Percentiles rank a stretch among this genome's conserved stretches.
Conservation (phyloP, 1,140 invertebrate species). For the Phocides pigmalion region DNA sequence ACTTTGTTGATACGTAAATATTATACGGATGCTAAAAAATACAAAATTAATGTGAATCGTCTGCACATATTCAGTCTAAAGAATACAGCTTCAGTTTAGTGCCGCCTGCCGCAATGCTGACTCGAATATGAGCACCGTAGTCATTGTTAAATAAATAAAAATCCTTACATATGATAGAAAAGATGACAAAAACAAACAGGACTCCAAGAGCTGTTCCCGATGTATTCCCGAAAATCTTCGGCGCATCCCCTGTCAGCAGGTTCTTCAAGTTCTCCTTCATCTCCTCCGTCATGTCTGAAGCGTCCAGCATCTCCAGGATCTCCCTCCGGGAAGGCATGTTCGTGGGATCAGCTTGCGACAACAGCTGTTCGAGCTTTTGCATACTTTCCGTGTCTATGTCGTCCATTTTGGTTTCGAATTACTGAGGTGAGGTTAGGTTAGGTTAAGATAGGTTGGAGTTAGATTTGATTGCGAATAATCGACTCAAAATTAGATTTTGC, state of each 20-base stretch:
- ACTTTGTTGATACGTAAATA: too few relatives aligned
- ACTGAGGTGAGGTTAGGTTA: neutral
- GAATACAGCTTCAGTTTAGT: too few relatives aligned
- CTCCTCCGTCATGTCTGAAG: conserved; percentile 82
- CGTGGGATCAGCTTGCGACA: conserved; percentile 49
- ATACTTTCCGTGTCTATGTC: conserved; percentile 61
- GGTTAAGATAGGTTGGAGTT: neutral
- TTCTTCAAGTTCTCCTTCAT: conserved; percentile 80
- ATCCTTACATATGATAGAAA: conserved; percentile 62
- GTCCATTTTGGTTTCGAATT: conserved; percentile 44
- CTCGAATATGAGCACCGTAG: too few relatives aligned
- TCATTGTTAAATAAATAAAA: too few relatives aligned
- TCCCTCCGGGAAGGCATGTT: conserved; percentile 82
- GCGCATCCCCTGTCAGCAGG: conserved; percentile 72
- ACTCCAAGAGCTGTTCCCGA: conserved; percentile 48
- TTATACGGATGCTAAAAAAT: too few relatives aligned
- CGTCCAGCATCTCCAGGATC: conserved; percentile 84
- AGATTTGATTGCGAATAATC: too few relatives aligned
- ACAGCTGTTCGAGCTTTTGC: conserved; percentile 59
- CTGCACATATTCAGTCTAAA: too few relatives aligned
- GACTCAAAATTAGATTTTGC: too few relatives aligned
- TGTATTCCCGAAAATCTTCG: conserved; percentile 52
- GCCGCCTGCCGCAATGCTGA: too few relatives aligned
- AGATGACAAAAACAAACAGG: conserved; percentile 53
- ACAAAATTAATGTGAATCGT: too few relatives aligned